Base-by-base conservation (phyloP, 1,140 invertebrate species). In the Trypoxylus dichotomus region DNA sequence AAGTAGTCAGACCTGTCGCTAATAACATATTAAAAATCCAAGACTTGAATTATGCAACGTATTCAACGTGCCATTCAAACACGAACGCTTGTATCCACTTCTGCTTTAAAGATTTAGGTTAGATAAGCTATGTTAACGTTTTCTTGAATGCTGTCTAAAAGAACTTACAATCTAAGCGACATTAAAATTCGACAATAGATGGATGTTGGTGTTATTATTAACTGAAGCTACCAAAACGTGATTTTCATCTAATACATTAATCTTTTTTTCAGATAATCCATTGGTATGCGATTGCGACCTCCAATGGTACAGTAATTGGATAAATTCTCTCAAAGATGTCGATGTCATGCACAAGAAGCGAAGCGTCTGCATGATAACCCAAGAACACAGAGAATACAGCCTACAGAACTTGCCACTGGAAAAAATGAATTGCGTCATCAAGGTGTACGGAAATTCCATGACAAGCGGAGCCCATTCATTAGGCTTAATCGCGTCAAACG, bases 281-380 rank as follows among this genome's bases (percentile, higher is more conserved):
- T 85, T 97, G 79, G 88, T 93, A 54, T 97, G 96, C 84, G 93
- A 95, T 80, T 97, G 96, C 84, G 93, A 96, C 79, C 87, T 97
- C 63, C 90, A 91, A 68, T 97, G 96, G 96, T 95, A 96, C 85
- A 90, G 92, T 54, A 90, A 91, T 43, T 95, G 95, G 92, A 84
- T 96, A 80, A 89, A 91, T 72, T 92, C 91, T 78, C 88, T 94
- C 2, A 90, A 91, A 71, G 91, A 94, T 83, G 91, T 93, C 76
- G 94, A 95, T 80, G 92, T 93, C 89, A 94, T 95, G 90, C 92
- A 94, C 80, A 95, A 94, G 87, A 95, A 95, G 84, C 90, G 93
- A 63, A 94, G 94, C 0, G 88, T 94, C 27, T 95, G 94, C 85
- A 93, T 90, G 47, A 93, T 94, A 91, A 83, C 87, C 25, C 88